Percentiles rank a stretch among this genome's conserved stretches.
Evolutionary conservation across 30 jellyfish, hydroid and myxozoan species (phyloP).

Genomic region (Aurelia sp.): DNA sequence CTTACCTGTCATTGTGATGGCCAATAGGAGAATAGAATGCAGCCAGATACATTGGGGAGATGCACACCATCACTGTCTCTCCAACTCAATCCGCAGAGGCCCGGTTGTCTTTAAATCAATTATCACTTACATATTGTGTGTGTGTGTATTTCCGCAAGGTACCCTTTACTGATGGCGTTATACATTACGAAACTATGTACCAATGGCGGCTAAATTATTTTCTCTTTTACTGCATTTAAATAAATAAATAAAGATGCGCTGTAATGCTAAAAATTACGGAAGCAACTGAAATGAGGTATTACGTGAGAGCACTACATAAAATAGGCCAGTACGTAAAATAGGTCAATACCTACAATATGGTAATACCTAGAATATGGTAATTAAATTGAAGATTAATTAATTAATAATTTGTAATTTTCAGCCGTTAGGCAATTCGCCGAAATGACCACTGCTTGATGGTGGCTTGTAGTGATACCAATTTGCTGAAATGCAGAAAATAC

Average conservation of each 20-base stretch:
- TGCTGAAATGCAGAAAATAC: constrained; percentile 71
- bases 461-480: constrained; percentile 37
- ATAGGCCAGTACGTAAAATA: too few species aligned
- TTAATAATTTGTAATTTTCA: background rate
- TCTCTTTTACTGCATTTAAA: too few species aligned
- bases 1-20: constrained; percentile 40
- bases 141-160: constrained; percentile 9
- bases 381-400: background rate
- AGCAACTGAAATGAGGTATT: too few species aligned
- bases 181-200: too few species aligned
- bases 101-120: constrained; percentile 4
- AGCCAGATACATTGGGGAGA: constrained; percentile 39
- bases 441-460: constrained; percentile 29
- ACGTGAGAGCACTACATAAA: too few species aligned
- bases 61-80: constrained; percentile 20
- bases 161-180: background rate
- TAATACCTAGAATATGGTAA: too few species aligned
- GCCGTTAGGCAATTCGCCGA: constrained; percentile 46
- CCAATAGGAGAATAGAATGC: constrained; percentile 20
- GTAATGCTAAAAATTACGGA: too few species aligned
- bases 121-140: constrained; percentile 1
- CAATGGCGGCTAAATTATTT: too few species aligned
- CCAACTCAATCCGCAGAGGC: constrained; percentile 17
- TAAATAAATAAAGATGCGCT: too few species aligned
- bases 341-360: too few species aligned